phyloP scores from a whole-genome alignment of 2,797 vertebrate species.

The Leucoraja ocellata region DNA sequence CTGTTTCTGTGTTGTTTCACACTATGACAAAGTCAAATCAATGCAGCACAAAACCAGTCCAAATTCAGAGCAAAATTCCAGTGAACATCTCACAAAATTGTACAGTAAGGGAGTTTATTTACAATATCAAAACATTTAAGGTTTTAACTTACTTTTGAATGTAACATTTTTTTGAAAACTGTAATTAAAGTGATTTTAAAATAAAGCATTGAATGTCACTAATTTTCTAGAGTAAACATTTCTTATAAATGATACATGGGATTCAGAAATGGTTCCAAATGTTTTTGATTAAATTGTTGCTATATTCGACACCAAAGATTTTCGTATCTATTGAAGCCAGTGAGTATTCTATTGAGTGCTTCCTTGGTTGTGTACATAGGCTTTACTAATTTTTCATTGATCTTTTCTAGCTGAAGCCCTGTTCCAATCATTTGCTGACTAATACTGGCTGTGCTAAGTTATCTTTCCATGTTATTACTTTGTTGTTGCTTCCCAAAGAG shows the following conservation, averaged over 20 bases:
- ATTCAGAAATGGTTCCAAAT: too few species aligned
- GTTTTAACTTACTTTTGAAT: neutral
- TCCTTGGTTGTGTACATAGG: neutral
- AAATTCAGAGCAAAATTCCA: neutral
- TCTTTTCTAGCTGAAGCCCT: neutral
- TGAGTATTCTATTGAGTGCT: neutral
- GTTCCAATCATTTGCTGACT: neutral
- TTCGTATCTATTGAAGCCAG: constrained; percentile 5
- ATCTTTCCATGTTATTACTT: neutral
- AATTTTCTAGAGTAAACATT: neutral
- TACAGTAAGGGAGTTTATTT: neutral
- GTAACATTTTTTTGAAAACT: neutral
- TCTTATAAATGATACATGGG: neutral
- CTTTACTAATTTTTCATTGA: neutral
- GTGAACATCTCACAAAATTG: neutral
- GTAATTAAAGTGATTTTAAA: neutral
- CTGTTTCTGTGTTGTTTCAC: too few species aligned
- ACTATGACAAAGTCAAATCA: neutral
- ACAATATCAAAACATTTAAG: neutral
- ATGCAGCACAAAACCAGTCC: neutral
- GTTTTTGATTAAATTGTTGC: neutral
- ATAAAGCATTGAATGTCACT: neutral
- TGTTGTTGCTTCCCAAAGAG: neutral
- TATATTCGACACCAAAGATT: constrained; percentile 22
- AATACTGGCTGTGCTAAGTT: neutral